Evolutionary conservation across 2,888 invertebrate species (phyloP), one percentile per base, ranked within the genome.

Genomic region (Tethea ocularis): DNA sequence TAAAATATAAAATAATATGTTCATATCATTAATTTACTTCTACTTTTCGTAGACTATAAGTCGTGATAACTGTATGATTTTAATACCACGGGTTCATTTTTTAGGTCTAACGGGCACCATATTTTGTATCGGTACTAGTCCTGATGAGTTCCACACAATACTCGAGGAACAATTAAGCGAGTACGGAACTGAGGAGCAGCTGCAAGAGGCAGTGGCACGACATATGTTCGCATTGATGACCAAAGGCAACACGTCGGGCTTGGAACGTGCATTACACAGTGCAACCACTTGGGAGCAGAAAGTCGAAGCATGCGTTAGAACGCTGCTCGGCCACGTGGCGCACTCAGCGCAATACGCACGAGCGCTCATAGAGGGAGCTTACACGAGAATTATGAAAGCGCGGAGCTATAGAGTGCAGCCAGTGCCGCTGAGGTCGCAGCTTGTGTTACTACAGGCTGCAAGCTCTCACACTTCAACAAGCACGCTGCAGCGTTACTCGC

Each of bases 201-300:
- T 89, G 11, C 83, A 88, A 62, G 69, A 80, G 4, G 81, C 72
- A 0, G 67, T 89, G 2, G 64, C 74, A 3, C 66, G 68, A 11
- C 88, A 87, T 67, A 83, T 89, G 78, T 82, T 71, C 58, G 61
- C 57, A 2, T 59, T 86, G 57, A 81, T 89, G 77, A 61, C 68
- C 11, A 63, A 51, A 13, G 61, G 33, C 22, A 56, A 59, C 13
- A 51, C 57, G 8, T 6, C 41, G 22, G 38, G n/a, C 11, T 13
- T 59, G n/a, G 56, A 55, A 7, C 13, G 36, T 6, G 23, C 51
- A 23, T 51, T 59, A 22, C 33, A 22, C 57, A 5, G 54, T 17
- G 13, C 26, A 0, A 20, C 53, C 0, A 52, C 64, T 1, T 68
- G 70, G 61, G 57, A 70, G 11, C 74, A 72, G 29, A 75, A 75